phyloP scores from a whole-genome alignment of 2,113 vertebrate genomes.

The Scophthalmus maximus region DNA sequence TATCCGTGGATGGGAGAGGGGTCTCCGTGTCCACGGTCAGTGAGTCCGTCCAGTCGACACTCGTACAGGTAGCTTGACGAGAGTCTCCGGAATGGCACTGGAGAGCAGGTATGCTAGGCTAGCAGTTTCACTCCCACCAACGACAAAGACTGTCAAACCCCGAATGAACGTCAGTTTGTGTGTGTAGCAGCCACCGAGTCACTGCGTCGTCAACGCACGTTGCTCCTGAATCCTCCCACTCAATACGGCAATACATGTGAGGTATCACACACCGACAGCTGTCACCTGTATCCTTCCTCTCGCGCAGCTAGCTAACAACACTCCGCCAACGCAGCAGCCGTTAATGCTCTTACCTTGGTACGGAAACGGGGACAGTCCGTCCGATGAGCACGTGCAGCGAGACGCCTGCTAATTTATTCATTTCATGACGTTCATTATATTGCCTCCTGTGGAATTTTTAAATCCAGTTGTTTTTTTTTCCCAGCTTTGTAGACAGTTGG shows the following conservation, averaged over 20 bases:
- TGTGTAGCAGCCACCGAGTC: neutral
- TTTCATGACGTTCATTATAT: neutral
- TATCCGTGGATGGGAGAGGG: neutral
- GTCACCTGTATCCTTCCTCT: conserved; percentile 31
- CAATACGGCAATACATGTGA: too few relatives aligned
- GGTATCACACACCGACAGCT: neutral
- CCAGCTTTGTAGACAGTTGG: too few relatives aligned
- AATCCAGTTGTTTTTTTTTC: too few relatives aligned
- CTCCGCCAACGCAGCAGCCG: conserved; percentile 12
- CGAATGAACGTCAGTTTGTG: neutral
- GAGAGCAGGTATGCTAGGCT: conserved; percentile 30
- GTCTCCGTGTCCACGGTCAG: too few relatives aligned
- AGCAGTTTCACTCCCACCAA: conserved; percentile 1
- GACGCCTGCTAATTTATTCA: neutral
- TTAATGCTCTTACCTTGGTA: conserved; percentile 52
- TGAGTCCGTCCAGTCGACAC: neutral
- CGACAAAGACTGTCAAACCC: neutral
- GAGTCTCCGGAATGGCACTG: neutral
- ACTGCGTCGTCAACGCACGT: rapidly evolving
- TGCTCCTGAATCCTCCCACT: neutral
- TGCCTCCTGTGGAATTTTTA: too few relatives aligned
- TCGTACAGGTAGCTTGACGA: neutral
- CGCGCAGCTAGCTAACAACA: conserved; percentile 43
- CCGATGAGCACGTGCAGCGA: neutral
- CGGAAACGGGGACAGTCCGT: conserved; percentile 1